Base-by-base conservation (phyloP, 1,140 invertebrate species). In the Antheraea pernyi region DNA sequence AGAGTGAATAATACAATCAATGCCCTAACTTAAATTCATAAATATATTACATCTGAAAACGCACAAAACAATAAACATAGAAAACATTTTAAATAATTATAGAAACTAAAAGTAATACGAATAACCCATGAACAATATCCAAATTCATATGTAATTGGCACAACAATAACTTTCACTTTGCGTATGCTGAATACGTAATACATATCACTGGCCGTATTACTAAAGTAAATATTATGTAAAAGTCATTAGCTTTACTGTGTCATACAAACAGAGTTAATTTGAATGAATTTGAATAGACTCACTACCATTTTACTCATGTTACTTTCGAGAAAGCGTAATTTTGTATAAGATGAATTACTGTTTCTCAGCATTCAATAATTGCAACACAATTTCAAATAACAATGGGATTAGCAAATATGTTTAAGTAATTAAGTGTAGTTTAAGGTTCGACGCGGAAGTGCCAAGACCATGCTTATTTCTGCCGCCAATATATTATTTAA, bases 171-270 rank as follows among this genome's bases (percentile, higher is more conserved):
- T 68, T 62, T 68, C 59, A 53, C 67, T 68, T 60, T 46, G 19
- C 37, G 39, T 59, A 37, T 22, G 62, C 67, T 42, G 59, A 59
- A 70, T 72, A 67, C 68, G 68, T 76, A 68, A 76, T 71, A 68
- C 68, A 65, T 70, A 73, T 65, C 9, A 53, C 30, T 30, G 65
- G 48, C 53, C 19, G 18, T 67, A 67, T 19, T 59, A 53, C 46
- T 37, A 59, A 53, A 67, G 62, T 68, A 37, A 73, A 76, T 67
- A 78, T 78, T 78, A 72, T 70, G 72, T 74, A 76, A 74, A 59
- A 39, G 7, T 67, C 70, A 62, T 72, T 68, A 70, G 66, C 64
- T 39, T 68, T 22, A 64, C 58, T 72, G 48, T 70, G 66, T 75
- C 68, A 71, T 53, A 60, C 37, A 36, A 48, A 59, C 42, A 65